phyloP scores from a whole-genome alignment of 2,797 vertebrate species.

The Mionectes olivaceus region DNA sequence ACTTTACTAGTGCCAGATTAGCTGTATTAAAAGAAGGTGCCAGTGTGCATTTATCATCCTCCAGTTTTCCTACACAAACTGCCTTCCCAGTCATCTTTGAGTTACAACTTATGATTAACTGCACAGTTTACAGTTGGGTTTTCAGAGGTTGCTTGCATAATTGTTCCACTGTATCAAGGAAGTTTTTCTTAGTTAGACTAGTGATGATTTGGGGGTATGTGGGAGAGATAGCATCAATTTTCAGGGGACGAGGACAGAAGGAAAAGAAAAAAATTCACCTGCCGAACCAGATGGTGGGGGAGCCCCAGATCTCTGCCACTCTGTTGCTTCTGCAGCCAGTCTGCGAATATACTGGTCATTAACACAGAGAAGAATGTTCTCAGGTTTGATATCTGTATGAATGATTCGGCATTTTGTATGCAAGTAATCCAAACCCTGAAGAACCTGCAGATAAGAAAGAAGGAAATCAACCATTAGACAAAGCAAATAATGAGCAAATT shows the following conservation, averaged over 20 bases:
- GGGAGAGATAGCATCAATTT: background rate
- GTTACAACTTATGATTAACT: background rate
- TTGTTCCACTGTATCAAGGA: background rate
- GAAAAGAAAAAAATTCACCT: slow-evolving; percentile 74
- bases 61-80: background rate
- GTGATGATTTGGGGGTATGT: background rate
- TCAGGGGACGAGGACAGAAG: accelerated
- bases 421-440: slow-evolving; percentile 96
- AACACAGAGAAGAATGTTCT: slow-evolving; percentile 95
- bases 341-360: slow-evolving; percentile 93
- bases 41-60: background rate
- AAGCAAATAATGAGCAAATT: background rate
- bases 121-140: background rate
- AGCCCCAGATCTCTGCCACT: slow-evolving; percentile 93
- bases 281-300: slow-evolving; percentile 95
- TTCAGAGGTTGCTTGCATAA: background rate
- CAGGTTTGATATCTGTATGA: slow-evolving; percentile 98
- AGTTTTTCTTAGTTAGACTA: background rate
- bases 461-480: background rate
- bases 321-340: slow-evolving; percentile 94
- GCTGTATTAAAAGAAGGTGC: background rate
- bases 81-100: background rate
- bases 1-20: background rate
- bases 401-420: slow-evolving; percentile 97
- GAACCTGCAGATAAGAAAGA: slow-evolving; percentile 80